Evolutionary conservation across 2,888 invertebrate species (phyloP), one percentile per base, ranked within the genome.

Genomic region (Mayetiola destructor): DNA sequence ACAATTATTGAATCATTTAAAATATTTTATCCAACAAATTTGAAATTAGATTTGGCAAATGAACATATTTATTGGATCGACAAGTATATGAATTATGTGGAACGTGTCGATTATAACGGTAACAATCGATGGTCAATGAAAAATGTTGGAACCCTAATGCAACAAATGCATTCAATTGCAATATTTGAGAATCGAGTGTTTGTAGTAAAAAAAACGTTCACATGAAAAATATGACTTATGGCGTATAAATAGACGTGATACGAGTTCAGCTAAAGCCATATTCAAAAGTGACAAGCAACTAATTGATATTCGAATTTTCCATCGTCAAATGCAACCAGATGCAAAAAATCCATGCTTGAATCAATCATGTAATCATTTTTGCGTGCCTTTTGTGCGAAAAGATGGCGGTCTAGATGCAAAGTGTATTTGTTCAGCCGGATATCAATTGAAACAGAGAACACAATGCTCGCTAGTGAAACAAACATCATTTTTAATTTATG

Each of bases 61-160:
- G 76, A 80, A 64, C 77, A 78, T 65, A 77, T 88, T 21, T 88
- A 85, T 72, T 88, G 88, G 88, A 81, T 83, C 57, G 90, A 90
- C 71, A 79, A 81, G 8, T 88, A 85, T 72, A 76, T 88, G 64
- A 87, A 87, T 73, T 81, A 80, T 64, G 78, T 90, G 5, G 87
- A 89, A 72, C 76, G 85, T 59, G 79, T 85, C 21, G 81, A 86
- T 73, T 90, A 89, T 70, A 77, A 84, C 66, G 89, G 88, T 10
- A 72, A 71, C 16, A 77, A 80, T 64, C 75, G 87, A 57, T 71
- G 70, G 71, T 65, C 69, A 8, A 63, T 72, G 59, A 69, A 68
- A 58, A 70, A 70, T 60, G 67, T 66, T 66, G 66, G 64, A 16
- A 61, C 68, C 54, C 63, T 68, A 8, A 59, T 71, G 36, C 71